Base-by-base conservation (phyloP, 1,140 invertebrate genomes). In the Spodoptera frugiperda region DNA sequence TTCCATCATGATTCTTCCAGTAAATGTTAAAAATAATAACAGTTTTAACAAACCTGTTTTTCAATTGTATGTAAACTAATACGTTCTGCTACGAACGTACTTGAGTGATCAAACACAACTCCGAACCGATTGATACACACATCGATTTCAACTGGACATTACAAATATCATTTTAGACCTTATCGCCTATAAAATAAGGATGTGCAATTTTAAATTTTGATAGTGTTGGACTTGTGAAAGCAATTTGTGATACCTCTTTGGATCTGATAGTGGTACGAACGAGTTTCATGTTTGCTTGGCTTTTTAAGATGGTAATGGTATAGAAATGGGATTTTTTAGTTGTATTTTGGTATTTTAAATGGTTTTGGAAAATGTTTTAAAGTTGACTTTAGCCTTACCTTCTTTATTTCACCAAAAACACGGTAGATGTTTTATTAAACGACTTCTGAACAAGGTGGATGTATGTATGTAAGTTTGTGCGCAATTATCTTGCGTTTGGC, bases 91-190 rank as follows among this genome's bases (percentile, higher is more conserved):
- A 48, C 53, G 68, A 72, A 25, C 79, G 82, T 79, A 81, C 90
- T 89, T 83, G 79, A 76, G 82, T 86, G 87, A 84, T 87, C 89
- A 92, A 90, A 91, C 87, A 92, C 76, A 84, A 88, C 89, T 88
- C 85, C 87, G 86, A 89, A 91, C 89, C 89, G 89, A 92, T 90
- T 88, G 86, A 88, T 78, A 10, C 21, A 46, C 51, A 78, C 80
- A 84, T 85, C 71, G 80, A 77, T 30, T 68, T 73, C 46, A 49
- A 17, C 17, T 51, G 44, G 72, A 12, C 10, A 25, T 55, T 67
- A 63, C 10, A 17, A 10, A 14, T 19, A 67, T 8, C 9, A 87
- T 55, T 76, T 81, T 83, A 10, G 71, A 80, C 78, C 76, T 76
- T 84, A 85, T 54, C 1, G 0, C 11, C 0, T 53, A 6, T 3